phyloP scores from a whole-genome alignment of 30 jellyfish, hydroid and myxozoan species.

The Sanderia malayensis region DNA sequence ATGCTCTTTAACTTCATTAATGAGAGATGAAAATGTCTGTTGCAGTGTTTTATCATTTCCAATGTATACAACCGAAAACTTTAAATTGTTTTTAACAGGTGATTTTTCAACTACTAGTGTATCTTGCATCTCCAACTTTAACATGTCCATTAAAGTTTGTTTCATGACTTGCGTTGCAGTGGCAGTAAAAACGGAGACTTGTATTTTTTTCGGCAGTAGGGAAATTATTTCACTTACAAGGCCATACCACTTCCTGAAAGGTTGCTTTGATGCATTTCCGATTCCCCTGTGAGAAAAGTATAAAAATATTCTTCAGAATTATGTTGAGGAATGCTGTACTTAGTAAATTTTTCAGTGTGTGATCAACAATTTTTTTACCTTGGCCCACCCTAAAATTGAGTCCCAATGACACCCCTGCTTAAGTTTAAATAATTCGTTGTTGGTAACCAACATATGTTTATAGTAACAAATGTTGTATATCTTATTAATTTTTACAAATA shows the following conservation, averaged over 20 bases:
- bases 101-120: too few relatives aligned
- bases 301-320: not conserved
- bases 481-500: too few relatives aligned
- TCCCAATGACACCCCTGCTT: slow-evolving; percentile 1
- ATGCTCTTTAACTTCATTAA: slow-evolving; percentile 1
- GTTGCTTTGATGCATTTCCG: too few relatives aligned
- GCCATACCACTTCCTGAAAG: slow-evolving; percentile 6
- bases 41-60: slow-evolving; percentile 2
- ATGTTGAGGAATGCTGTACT: not conserved
- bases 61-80: slow-evolving; percentile 1
- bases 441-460: not conserved
- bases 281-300: not conserved
- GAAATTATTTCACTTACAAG: not conserved
- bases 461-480: not conserved
- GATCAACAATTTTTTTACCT: not conserved
- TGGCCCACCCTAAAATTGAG: not conserved
- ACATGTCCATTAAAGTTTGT: not conserved
- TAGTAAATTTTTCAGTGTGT: not conserved
- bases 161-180: not conserved
- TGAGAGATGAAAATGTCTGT: not conserved
- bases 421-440: not conserved
- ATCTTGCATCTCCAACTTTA: not conserved
- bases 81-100: not conserved
- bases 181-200: slow-evolving; percentile 1
- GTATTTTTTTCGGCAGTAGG: not conserved